Percentiles rank a stretch among this genome's conserved stretches.
Conservation (phyloP, 2,113 vertebrate genomes). For the Ceratotherium simum region DNA sequence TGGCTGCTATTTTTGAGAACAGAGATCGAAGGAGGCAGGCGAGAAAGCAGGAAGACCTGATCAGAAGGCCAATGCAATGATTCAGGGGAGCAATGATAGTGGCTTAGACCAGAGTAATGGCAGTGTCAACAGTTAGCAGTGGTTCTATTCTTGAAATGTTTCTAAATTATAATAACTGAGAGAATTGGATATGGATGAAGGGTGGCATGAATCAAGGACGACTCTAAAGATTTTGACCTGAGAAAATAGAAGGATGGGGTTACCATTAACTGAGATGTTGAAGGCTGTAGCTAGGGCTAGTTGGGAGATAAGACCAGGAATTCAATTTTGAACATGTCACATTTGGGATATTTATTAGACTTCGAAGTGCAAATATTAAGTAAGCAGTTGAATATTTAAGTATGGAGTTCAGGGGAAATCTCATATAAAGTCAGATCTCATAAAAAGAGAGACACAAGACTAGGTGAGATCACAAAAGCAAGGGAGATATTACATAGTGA, state of each 20-base stretch:
- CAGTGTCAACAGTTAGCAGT: background rate
- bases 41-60: background rate
- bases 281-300: background rate
- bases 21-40: background rate
- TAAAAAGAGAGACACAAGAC: background rate
- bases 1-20: constrained; percentile 31
- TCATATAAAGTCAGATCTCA: background rate
- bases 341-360: background rate
- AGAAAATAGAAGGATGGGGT: background rate
- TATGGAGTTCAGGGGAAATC: background rate
- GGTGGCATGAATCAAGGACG: background rate
- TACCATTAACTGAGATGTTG: background rate
- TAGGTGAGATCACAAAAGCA: background rate
- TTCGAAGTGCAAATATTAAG: background rate
- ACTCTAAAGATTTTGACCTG: background rate
- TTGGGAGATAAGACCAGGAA: background rate
- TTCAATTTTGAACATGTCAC: background rate
- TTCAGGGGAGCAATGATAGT: background rate
- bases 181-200: background rate
- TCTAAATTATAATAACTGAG: background rate
- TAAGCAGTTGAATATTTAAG: background rate
- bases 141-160: background rate
- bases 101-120: background rate
- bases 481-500: background rate
- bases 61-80: background rate